These are phyloP conservation scores for Drosophila rubida DNA, from an alignment of 2,888 invertebrate genomes.

Conservation along the genomic window DNA sequence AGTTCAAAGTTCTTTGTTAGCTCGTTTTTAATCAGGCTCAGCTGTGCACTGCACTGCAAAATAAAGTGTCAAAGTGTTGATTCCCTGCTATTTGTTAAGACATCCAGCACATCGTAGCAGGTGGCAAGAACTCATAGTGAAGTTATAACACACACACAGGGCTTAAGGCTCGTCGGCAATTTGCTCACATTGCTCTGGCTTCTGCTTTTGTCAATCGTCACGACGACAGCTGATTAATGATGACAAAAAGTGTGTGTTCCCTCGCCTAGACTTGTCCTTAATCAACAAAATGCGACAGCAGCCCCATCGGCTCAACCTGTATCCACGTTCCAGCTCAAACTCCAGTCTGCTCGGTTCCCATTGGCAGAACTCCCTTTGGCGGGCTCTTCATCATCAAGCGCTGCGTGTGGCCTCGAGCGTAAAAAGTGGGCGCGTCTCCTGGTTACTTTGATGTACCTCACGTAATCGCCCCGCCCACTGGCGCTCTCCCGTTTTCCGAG, in stretches of 20 bases:
- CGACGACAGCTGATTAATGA: constrained; percentile 72
- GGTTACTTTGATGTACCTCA: constrained; percentile 77
- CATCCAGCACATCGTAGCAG: constrained; percentile 4
- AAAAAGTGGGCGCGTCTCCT: constrained; percentile 56
- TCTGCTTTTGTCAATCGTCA: constrained; percentile 65
- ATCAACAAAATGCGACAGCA: constrained; percentile 70
- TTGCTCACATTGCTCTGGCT: constrained; percentile 57
- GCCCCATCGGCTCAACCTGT: constrained; percentile 20
- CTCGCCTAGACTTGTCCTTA: constrained; percentile 51
- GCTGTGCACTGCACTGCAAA: constrained; percentile 74
- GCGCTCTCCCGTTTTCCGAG: not conserved
- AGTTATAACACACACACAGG: constrained; percentile 18
- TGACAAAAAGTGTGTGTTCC: constrained; percentile 67
- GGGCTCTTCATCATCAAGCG: constrained; percentile 49
- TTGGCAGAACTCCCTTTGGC: constrained; percentile 3
- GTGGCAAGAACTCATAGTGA: constrained; percentile 11
- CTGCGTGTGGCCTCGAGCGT: constrained; percentile 53
- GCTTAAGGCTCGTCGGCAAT: constrained; percentile 48
- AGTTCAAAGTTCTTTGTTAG: constrained; percentile 49
- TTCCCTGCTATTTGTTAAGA: constrained; percentile 62
- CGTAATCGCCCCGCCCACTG: constrained; percentile 45
- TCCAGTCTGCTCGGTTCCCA: constrained; percentile 1
- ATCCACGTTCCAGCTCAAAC: not conserved
- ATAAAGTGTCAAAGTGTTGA: constrained; percentile 74
- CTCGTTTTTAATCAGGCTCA: constrained; percentile 67